A percentile compares a stretch with the other conserved stretches of the same genome.
phyloP scores from a whole-genome alignment of 2,113 vertebrate species.

The Microcebus tavaratra region DNA sequence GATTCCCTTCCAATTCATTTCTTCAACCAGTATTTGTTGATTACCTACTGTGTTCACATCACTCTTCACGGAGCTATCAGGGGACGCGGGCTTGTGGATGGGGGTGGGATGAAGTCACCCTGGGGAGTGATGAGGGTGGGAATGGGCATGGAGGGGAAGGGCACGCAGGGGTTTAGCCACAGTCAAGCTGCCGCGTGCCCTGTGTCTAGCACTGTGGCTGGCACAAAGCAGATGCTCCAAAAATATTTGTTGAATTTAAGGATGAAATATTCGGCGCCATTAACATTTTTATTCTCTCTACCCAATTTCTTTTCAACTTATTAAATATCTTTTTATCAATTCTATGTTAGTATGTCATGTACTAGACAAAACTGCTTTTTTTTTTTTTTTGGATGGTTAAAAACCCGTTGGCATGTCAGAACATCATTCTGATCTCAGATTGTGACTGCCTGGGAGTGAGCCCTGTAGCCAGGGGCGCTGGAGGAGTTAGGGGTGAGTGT shows the following conservation, averaged over 20 bases:
- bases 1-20: background rate
- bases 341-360: background rate
- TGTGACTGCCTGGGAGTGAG: background rate
- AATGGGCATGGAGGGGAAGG: background rate
- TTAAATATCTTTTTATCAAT: background rate
- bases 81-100: background rate
- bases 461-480: background rate
- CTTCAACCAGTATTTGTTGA: conserved; percentile 25
- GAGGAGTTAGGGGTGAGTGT: background rate
- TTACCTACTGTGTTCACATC: background rate
- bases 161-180: background rate
- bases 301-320: background rate
- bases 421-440: background rate
- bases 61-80: background rate
- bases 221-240: background rate
- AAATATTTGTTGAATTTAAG: conserved; percentile 12
- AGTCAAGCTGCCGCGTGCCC: background rate
- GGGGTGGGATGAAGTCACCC: background rate
- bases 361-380: background rate
- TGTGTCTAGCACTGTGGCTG: background rate
- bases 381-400: background rate
- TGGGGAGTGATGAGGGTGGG: background rate
- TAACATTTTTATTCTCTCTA: conserved; percentile 5
- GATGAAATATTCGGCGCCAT: background rate
- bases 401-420: background rate